A percentile compares a stretch with the other conserved stretches of the same genome.
Conservation (phyloP, 2,797 vertebrate genomes). For the Chelidonichthys spinosus region DNA sequence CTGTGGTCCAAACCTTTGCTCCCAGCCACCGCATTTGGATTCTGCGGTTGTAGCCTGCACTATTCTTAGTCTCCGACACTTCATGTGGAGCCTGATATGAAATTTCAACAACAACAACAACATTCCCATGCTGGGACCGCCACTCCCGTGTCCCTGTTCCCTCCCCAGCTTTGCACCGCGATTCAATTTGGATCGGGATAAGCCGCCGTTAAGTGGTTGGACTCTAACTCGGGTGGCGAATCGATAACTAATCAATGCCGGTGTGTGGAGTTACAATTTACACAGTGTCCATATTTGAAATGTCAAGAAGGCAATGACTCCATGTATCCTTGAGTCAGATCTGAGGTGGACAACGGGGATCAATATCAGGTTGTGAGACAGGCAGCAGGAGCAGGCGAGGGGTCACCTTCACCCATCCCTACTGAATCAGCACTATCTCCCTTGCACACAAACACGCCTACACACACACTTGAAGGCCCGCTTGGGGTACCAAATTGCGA, state of each 20-base stretch:
- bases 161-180: neutral
- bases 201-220: conserved; percentile 64
- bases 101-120: conserved; percentile 43
- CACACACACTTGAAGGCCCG: conserved; percentile 62
- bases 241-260: conserved; percentile 76
- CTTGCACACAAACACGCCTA: conserved; percentile 44
- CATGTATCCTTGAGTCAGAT: conserved; percentile 76
- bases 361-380: conserved; percentile 83
- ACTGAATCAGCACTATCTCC: conserved; percentile 87
- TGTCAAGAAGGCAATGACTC: conserved; percentile 76
- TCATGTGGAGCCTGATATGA: conserved; percentile 58
- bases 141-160: neutral
- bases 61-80: conserved; percentile 75
- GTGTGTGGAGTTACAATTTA: conserved; percentile 65
- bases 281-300: conserved; percentile 75
- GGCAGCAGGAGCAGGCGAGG: conserved; percentile 72
- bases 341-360: conserved; percentile 77
- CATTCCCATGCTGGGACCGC: conserved; percentile 5
- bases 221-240: conserved; percentile 53
- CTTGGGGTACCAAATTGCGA: conserved; percentile 82
- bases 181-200: conserved; percentile 49
- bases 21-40: conserved; percentile 78
- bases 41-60: conserved; percentile 72
- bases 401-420: conserved; percentile 87
- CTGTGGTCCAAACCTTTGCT: conserved; percentile 84